phyloP scores from a whole-genome alignment of 1,140 invertebrate species.

The Oncopodura yosiiana region DNA sequence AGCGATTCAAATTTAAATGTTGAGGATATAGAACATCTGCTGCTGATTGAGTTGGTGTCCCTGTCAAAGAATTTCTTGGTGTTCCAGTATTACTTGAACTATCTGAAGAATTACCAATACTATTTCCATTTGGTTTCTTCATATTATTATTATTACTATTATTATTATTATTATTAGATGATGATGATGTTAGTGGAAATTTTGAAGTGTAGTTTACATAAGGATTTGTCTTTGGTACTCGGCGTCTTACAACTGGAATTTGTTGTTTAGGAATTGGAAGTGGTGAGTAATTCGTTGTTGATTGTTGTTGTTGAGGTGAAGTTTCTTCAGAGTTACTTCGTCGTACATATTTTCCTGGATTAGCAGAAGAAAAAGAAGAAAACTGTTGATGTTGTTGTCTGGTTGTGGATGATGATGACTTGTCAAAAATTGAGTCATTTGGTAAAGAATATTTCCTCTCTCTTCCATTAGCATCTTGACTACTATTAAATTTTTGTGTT shows the following conservation, averaged over 20 bases:
- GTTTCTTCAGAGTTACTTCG: background rate
- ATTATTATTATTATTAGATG: background rate
- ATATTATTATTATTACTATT: background rate
- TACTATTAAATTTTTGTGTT: too few species aligned
- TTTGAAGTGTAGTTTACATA: slow-evolving; percentile 23
- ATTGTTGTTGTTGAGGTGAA: background rate
- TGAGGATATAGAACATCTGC: slow-evolving; percentile 27
- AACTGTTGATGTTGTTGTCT: too few species aligned
- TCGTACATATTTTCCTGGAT: background rate
- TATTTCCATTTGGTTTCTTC: slow-evolving; percentile 2
- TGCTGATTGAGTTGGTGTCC: slow-evolving; percentile 30
- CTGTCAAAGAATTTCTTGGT: slow-evolving; percentile 27
- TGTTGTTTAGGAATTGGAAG: background rate
- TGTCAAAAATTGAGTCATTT: too few species aligned
- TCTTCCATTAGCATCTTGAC: too few species aligned
- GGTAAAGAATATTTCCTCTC: too few species aligned
- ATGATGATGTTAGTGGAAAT: background rate
- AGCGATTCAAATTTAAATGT: background rate
- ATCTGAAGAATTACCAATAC: slow-evolving; percentile 27
- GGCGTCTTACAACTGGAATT: slow-evolving; percentile 7
- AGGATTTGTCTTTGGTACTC: slow-evolving; percentile 32
- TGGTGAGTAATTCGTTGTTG: background rate
- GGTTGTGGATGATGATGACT: too few species aligned
- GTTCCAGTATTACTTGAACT: slow-evolving; percentile 30
- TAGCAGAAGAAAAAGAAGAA: too few species aligned